A percentile compares a stretch with the other conserved stretches of the same genome.
Evolutionary conservation across 2,113 vertebrate species (phyloP).

Genomic region (Eretmochelys imbricata): DNA sequence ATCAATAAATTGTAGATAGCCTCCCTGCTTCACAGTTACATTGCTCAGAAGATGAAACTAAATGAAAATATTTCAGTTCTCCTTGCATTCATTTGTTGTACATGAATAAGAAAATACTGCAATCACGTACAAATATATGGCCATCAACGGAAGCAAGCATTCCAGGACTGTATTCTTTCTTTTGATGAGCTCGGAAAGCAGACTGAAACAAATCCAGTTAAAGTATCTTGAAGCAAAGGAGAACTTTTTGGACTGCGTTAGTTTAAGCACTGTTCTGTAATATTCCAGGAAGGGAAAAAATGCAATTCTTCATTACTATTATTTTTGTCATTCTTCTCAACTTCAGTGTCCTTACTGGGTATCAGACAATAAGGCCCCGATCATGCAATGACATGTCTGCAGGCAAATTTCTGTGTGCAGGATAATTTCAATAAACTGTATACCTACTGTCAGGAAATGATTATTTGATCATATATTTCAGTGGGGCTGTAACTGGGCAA

Average conservation of each 20-base stretch:
- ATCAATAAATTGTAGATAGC: accelerated
- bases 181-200: neutral
- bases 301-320: slow-evolving; percentile 11
- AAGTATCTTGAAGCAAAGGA: slow-evolving; percentile 29
- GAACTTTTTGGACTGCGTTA: slow-evolving; percentile 13
- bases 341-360: neutral
- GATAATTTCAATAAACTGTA: neutral
- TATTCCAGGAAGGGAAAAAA: neutral
- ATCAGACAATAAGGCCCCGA: slow-evolving; percentile 11
- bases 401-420: neutral
- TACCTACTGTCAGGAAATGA: slow-evolving; percentile 30
- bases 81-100: neutral
- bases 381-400: slow-evolving; percentile 5
- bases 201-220: slow-evolving; percentile 33
- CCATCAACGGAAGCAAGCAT: neutral
- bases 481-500: neutral
- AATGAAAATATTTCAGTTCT: neutral
- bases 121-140: neutral
- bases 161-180: neutral
- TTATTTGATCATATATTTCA: neutral
- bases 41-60: neutral
- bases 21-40: neutral
- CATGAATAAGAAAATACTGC: neutral
- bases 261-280: slow-evolving; percentile 56
- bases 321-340: slow-evolving; percentile 31